A percentile compares a stretch with the other conserved stretches of the same genome.
These are phyloP conservation scores for Marronus borbonicus DNA, from an alignment of 2,888 invertebrate genomes.

Conservation along the genomic window DNA sequence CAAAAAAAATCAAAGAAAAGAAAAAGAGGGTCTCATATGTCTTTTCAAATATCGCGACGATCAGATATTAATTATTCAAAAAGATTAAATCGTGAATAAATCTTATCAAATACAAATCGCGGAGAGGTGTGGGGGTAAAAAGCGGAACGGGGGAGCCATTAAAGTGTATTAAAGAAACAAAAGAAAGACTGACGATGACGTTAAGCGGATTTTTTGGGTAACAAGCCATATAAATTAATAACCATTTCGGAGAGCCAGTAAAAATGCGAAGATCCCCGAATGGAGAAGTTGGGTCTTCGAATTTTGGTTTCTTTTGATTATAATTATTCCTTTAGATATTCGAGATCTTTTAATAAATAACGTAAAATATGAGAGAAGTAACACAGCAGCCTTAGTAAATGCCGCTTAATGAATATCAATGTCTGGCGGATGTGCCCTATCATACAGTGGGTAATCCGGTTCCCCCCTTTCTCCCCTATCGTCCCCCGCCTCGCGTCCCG, in stretches of 20 bases:
- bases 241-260: conserved; percentile 57
- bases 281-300: not conserved
- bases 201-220: conserved; percentile 65
- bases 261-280: conserved; percentile 28
- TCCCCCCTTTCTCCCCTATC: conserved; percentile 59
- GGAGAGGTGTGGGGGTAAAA: too few relatives aligned
- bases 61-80: conserved; percentile 42
- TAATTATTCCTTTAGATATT: conserved; percentile 26
- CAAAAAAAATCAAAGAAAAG: conserved; percentile 9
- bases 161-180: conserved; percentile 61
- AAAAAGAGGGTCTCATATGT: not conserved
- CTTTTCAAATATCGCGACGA: conserved; percentile 16
- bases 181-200: conserved; percentile 59
- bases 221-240: conserved; percentile 68
- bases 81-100: conserved; percentile 28
- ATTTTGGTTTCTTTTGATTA: conserved; percentile 43
- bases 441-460: conserved; percentile 64
- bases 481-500: conserved; percentile 55
- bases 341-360: conserved; percentile 39
- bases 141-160: conserved; percentile 44
- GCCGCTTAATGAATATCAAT: conserved; percentile 61
- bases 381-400: conserved; percentile 51
- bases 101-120: conserved; percentile 33
- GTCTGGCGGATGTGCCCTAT: conserved; percentile 65
- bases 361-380: conserved; percentile 40